These are phyloP conservation scores for Lasius fuliginosus DNA, from an alignment of 2,888 invertebrate genomes.

Conservation along the genomic window DNA sequence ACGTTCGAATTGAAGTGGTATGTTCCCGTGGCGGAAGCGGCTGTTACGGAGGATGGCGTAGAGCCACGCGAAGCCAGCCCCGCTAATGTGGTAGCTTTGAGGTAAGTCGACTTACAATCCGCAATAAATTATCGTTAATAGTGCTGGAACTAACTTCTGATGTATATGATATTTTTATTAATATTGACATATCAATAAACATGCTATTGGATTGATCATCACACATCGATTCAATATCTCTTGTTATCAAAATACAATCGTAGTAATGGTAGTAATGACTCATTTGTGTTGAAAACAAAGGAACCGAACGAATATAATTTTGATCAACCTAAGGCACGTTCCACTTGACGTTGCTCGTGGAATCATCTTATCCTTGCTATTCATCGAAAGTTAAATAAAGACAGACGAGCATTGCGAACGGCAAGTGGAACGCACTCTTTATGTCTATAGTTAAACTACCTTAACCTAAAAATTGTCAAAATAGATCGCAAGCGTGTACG, in stretches of 20 bases:
- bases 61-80: conserved; percentile 92
- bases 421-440: too few species aligned
- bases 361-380: too few species aligned
- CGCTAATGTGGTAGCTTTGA: conserved; percentile 94
- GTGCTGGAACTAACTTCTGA: not conserved
- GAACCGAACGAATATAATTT: not conserved
- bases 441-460: not conserved
- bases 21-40: conserved; percentile 94
- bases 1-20: conserved; percentile 98
- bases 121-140: conserved; percentile 10
- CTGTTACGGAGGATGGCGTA: conserved; percentile 90
- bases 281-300: not conserved
- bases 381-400: too few species aligned
- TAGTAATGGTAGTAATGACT: not conserved
- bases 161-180: not conserved
- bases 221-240: not conserved
- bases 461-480: conserved; percentile 14
- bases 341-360: too few species aligned
- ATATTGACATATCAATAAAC: not conserved
- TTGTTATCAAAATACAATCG: conserved; percentile 6
- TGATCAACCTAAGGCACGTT: not conserved
- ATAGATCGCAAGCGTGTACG: conserved; percentile 93
- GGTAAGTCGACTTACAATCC: conserved; percentile 72
- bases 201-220: conserved; percentile 19
- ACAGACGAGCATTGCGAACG: too few species aligned